These are phyloP conservation scores for Marisa cornuarietis DNA, from an alignment of 1,140 invertebrate genomes.

Conservation along the genomic window DNA sequence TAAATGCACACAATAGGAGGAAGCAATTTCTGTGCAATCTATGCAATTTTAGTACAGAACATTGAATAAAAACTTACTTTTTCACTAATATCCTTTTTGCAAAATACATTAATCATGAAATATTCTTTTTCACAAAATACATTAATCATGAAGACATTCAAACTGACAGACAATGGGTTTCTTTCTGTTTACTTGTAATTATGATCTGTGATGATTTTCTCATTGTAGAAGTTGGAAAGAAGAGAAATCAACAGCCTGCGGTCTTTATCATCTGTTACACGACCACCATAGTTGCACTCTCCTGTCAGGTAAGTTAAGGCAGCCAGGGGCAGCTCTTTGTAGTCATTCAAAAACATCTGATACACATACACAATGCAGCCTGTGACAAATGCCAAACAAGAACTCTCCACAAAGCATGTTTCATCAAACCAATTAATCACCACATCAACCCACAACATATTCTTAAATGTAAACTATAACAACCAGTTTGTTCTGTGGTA, in stretches of 20 bases:
- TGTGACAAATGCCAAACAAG: too few species aligned
- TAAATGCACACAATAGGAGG: not conserved
- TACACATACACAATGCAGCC: too few species aligned
- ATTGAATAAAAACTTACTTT: not conserved
- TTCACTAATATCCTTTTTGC: constrained; percentile 9
- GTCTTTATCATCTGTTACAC: constrained; percentile 67
- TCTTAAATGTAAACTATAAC: too few species aligned
- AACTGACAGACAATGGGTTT: constrained; percentile 2
- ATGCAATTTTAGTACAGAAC: not conserved
- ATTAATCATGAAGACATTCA: constrained; percentile 4
- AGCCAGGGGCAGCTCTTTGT: constrained; percentile 64
- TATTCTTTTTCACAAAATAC: constrained; percentile 6
- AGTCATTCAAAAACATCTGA: constrained; percentile 67
- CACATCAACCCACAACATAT: too few species aligned
- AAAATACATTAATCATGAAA: not conserved
- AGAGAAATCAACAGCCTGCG: constrained; percentile 60
- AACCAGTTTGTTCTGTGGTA: too few species aligned
- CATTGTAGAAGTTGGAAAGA: constrained; percentile 59
- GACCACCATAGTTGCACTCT: constrained; percentile 91
- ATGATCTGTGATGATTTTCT: constrained; percentile 53
- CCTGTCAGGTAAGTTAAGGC: constrained; percentile 74
- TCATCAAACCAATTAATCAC: too few species aligned
- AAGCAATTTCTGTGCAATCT: not conserved
- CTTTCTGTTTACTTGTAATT: constrained; percentile 59
- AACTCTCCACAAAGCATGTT: too few species aligned